A percentile compares a stretch with the other conserved stretches of the same genome.
Evolutionary conservation across 2,113 vertebrate genomes (phyloP).

Genomic region (Corvus cornix): DNA sequence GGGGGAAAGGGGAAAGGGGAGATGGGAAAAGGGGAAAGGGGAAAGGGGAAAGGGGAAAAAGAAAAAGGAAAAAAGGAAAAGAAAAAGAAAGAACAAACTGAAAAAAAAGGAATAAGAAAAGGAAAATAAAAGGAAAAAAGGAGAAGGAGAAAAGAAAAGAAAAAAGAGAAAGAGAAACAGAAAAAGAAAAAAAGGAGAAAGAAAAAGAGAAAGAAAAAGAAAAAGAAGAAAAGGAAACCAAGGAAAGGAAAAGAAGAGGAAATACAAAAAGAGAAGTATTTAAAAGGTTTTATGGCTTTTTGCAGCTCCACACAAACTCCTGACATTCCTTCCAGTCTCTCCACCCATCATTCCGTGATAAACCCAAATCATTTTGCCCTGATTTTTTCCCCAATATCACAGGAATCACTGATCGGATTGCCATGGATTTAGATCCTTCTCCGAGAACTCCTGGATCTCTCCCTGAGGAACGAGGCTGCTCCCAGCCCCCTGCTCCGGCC

Average conservation of each 20-base stretch:
- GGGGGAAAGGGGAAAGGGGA: too few relatives aligned
- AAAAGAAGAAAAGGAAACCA: too few relatives aligned
- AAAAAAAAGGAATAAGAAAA: too few relatives aligned
- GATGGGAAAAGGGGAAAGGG: too few relatives aligned
- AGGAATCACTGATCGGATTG: accelerated
- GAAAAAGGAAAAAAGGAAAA: too few relatives aligned
- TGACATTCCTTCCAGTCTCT: not conserved
- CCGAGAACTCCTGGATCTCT: accelerated
- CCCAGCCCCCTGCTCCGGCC: not conserved
- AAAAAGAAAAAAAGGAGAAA: too few relatives aligned
- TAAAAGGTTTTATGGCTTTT: not conserved
- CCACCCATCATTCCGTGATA: accelerated
- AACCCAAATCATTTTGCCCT: accelerated
- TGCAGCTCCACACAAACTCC: not conserved
- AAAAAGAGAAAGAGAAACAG: too few relatives aligned
- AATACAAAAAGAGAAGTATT: not conserved
- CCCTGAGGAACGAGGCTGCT: not conserved
- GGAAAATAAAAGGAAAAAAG: too few relatives aligned
- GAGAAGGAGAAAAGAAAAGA: not conserved
- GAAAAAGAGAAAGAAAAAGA: not conserved
- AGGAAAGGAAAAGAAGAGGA: too few relatives aligned
- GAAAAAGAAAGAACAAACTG: too few relatives aligned
- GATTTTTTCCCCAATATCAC: accelerated
- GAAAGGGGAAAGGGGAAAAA: too few relatives aligned
- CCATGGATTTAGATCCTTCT: accelerated